These are phyloP conservation scores for Panurus biarmicus DNA, from an alignment of 2,113 vertebrate species.

Conservation along the genomic window DNA sequence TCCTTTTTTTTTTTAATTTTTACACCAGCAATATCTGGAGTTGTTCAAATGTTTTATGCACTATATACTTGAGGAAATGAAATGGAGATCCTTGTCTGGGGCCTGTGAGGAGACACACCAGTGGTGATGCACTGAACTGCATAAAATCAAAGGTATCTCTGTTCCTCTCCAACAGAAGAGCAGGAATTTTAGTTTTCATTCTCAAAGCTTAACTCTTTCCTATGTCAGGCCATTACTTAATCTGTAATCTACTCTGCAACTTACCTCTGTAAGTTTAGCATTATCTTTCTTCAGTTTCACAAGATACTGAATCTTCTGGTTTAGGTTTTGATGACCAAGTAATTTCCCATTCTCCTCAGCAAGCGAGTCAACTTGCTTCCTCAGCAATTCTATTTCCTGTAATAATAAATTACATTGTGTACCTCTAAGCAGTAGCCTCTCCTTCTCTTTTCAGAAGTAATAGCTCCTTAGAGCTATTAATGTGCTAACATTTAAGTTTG, in stretches of 20 bases:
- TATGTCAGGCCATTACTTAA: neutral
- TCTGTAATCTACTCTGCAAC: neutral
- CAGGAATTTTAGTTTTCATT: neutral
- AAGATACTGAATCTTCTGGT: conserved; percentile 94
- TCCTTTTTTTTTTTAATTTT: neutral
- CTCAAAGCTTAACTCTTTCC: neutral
- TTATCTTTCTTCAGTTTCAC: conserved; percentile 93
- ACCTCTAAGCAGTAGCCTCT: neutral
- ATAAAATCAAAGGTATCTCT: neutral
- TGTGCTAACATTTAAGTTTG: neutral
- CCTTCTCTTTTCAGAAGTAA: neutral
- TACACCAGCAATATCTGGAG: neutral
- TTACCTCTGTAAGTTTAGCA: conserved; percentile 84
- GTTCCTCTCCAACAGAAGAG: neutral
- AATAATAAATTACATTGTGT: neutral
- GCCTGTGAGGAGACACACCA: neutral
- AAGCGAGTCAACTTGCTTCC: conserved; percentile 80
- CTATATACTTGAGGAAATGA: neutral
- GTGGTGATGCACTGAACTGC: neutral
- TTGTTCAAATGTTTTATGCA: neutral
- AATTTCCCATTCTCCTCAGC: conserved; percentile 93
- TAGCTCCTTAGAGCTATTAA: neutral
- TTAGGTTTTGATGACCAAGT: conserved; percentile 89
- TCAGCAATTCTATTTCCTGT: conserved; percentile 83
- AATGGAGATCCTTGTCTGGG: neutral